Conservation (phyloP, 2,888 invertebrate species). For the Pseudolycoriella hygida region DNA sequence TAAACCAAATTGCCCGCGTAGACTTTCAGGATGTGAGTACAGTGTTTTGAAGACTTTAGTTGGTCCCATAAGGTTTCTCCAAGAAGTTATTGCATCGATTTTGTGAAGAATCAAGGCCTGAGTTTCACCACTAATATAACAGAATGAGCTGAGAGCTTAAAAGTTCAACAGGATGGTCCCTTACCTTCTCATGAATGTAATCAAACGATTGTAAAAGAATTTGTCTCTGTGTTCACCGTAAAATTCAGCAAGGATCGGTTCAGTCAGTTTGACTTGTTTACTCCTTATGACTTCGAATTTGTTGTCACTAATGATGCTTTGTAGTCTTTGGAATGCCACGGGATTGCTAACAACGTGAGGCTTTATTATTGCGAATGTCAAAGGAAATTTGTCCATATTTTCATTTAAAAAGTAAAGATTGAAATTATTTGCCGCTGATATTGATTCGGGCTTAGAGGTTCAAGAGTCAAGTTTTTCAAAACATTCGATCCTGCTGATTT, state of each 20-base stretch:
- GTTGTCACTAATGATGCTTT: conserved; percentile 41
- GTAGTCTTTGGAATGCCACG: conserved; percentile 47
- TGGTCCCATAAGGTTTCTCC: conserved; percentile 77
- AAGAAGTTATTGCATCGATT: conserved; percentile 54
- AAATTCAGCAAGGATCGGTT: conserved; percentile 49
- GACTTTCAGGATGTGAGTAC: conserved; percentile 54
- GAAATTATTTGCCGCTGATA: too few species aligned
- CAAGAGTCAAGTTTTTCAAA: too few species aligned
- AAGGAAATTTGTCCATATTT: conserved; percentile 23
- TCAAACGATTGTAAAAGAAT: conserved; percentile 67
- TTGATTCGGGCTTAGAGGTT: too few species aligned
- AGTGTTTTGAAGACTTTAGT: conserved; percentile 74
- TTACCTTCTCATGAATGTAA: conserved; percentile 68
- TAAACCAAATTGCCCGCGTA: conserved; percentile 71
- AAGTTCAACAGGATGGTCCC: conserved; percentile 6
- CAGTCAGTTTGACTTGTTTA: conserved; percentile 41
- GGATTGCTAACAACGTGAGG: conserved; percentile 71
- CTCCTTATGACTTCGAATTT: conserved; percentile 58
- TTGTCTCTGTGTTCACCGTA: conserved; percentile 67
- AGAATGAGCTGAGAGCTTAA: neutral
- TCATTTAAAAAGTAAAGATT: neutral
- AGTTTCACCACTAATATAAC: conserved; percentile 53
- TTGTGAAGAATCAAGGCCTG: conserved; percentile 63
- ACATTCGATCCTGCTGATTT: too few species aligned
- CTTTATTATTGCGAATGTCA: conserved; percentile 75